Evolutionary conservation across 2,113 vertebrate species (phyloP), one percentile per base, ranked within the genome.

Genomic region (Laticauda colubrina): DNA sequence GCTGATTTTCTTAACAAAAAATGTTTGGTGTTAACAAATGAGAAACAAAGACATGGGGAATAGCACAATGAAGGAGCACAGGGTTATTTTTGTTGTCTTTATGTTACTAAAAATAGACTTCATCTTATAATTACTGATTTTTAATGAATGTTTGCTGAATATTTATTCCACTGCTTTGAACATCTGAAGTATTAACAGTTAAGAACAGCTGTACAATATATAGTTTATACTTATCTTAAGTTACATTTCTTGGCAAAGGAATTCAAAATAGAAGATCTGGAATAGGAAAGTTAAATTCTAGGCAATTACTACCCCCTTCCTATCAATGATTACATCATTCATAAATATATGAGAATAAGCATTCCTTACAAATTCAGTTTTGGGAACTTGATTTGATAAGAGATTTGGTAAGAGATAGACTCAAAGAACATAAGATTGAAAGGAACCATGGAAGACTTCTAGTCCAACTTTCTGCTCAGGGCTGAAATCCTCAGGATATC

Each of bases 1-100:
- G 64, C 89, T 95, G 94, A 97, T 97, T 97, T 97, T 96, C 96
- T 96, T 94, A 91, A 97, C 93, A 97, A 97, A 97, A 93, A 90
- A 93, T 95, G 95, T 97, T 93, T 96, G 94, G 43, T 0, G 1
- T 93, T 21, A 96, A 94, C 92, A 95, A 93, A 96, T 95, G 96
- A 96, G 94, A 97, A 96, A 95, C 92, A 92, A 95, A 95, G 96
- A 94, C 88, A 94, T 39, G 48, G 91, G 94, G 92, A 75, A 92
- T 95, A 86, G 96, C 85, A 95, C 95, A 96, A 89, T 93, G 95
- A 96, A 91, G 48, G 26, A 53, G 93, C 85, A 90, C 55, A 95
- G 94, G 94, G 94, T 96, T 96, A 94, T 96, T 95, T 96, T 92
- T 92, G 34, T 88, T 88, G 89, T 59, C 96, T 95, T 96, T 94